Base-by-base conservation (phyloP, 2,888 invertebrate genomes). In the Dromius quadrimaculatus region DNA sequence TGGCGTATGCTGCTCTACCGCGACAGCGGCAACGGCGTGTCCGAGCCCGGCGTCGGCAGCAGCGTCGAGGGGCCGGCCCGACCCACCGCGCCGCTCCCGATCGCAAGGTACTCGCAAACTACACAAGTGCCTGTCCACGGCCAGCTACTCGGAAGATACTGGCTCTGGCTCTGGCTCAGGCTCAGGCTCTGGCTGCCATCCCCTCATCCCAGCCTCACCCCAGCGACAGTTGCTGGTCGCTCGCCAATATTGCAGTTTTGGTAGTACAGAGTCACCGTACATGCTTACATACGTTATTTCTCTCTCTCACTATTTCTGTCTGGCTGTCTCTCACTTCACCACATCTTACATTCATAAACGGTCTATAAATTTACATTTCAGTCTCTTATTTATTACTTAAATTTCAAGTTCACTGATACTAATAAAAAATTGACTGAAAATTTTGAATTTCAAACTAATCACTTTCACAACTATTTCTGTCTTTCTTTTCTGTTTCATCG, bases 31-130 rank as follows among this genome's bases (percentile, higher is more conserved):
- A 75, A 74, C 75, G 75, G 75, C 77, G 75, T 74, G 71, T 73
- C 70, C 75, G 72, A 74, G 63, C 19, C 73, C 73, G 57, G 69
- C 47, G 66, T 71, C 71, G 71, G 73, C 71, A 71, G 50, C 54
- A 43, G 20, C 43, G 63, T 19, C 75, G 75, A 80, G 83, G 77
- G 78, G 80, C 77, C 80, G 85, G 78, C 83, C 84, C 78, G 90
- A 89, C 78, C 86, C 87, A 76, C 89, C 92, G 83, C 91, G 92
- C 83, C 92, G 94, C 83, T 92, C 93, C 84, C 92, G 94, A 86
- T 93, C 93, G 85, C 95, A 95, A 93, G 95, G 95, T 93, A 94
- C 93, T 89, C 91, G 92, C 87, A 92, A 91, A 88, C 91, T 93
- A 86, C 92, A 92, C 89, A 93, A 93, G 90, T 93, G 93, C 89